Conservation (phyloP, 64 coral and sea anemone genomes). For the Montipora cactus region DNA sequence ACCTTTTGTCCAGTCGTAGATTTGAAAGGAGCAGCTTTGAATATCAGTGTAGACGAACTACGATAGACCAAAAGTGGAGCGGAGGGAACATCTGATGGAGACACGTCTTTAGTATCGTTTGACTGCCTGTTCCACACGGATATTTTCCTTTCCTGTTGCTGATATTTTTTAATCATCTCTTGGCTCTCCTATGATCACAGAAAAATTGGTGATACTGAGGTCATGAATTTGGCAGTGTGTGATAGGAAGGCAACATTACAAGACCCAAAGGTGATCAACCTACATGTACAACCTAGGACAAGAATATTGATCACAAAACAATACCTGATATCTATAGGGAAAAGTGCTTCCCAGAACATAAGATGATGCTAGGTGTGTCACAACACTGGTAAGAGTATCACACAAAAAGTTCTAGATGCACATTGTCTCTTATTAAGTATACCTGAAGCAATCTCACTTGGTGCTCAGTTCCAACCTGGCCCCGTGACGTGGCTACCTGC, state of each 20-base stretch:
- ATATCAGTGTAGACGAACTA: constrained; percentile 76
- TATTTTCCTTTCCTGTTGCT: constrained; percentile 83
- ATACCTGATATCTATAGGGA: no score
- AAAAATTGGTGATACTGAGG: not conserved
- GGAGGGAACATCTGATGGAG: constrained; percentile 60
- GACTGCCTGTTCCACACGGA: constrained; percentile 61
- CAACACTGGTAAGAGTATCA: not conserved
- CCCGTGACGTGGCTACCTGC: constrained; percentile 52
- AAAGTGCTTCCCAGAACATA: not conserved
- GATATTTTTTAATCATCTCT: constrained; percentile 86
- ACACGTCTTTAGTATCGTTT: constrained; percentile 8
- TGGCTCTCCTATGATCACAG: constrained; percentile 81
- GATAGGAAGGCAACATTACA: no score
- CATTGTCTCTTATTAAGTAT: not conserved
- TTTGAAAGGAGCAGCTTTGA: constrained; percentile 83
- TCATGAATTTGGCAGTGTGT: no score
- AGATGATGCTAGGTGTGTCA: not conserved
- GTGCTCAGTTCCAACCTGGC: constrained; percentile 61
- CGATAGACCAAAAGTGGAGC: constrained; percentile 83
- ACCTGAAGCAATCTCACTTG: constrained; percentile 87
- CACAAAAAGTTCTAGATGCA: no score
- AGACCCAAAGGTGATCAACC: no score
- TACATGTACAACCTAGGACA: no score
- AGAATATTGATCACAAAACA: no score
- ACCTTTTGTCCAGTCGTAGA: constrained; percentile 72